Evolutionary conservation across 2,797 vertebrate genomes (phyloP), one percentile per base, ranked within the genome.

Genomic region (Enteromius unitaeniatus): DNA sequence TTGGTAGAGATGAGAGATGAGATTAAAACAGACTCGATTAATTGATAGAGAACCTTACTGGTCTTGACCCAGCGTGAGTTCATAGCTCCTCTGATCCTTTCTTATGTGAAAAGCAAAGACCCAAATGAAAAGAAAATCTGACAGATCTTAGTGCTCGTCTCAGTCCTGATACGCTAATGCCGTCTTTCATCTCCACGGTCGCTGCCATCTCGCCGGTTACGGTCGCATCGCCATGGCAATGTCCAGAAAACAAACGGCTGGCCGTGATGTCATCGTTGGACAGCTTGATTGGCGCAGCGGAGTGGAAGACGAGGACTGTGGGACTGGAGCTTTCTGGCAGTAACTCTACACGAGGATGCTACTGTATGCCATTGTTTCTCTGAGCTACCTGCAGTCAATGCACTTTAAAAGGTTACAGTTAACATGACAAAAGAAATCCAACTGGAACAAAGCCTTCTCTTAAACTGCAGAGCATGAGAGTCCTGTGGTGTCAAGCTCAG

Each of bases 271-370:
- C 88, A 87, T 19, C 21, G 60, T 82, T 73, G 84, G 75, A 79
- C 11, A 5, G 86, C 74, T 84, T 70, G 26, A 73, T 69, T 86
- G 47, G 65, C 53, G 55, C 58, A 49, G 58, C 45, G 26, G 75
- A 47, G 47, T 76, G 70, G 76, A 82, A 84, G 81, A 90, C 91
- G 93, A 94, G 86, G 85, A 87, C 67, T 86, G 84, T 87, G 84
- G 83, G 86, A 85, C 13, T 72, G 72, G 8, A 78, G 47, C 72
- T 67, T 77, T 76, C 81, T 83, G 77, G 83, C 70, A 53, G 80
- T 78, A 82, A 82, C 49, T 64, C 81, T 45, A 82, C 62, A 77
- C 69, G 67, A 83, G n/a, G 81, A 83, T 51, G 60, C 81, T 81
- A 53, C 81, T 74, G 68, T 81, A 62, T 74, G 58, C 76, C 40